Conservation (phyloP, 2,113 vertebrate genomes). For the Dendrocopos noguchii region DNA sequence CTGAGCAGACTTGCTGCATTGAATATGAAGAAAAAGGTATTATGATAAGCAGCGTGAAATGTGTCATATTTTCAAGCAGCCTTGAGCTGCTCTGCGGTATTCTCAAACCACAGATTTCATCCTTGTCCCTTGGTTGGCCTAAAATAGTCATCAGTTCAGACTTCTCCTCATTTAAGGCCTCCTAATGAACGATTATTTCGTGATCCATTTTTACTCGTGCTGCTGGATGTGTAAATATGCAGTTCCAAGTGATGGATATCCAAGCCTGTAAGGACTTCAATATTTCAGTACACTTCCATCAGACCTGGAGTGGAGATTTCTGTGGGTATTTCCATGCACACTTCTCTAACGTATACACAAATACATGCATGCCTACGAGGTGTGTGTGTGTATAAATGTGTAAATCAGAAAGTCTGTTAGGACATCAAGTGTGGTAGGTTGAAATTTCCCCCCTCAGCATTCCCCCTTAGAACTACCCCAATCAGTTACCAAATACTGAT, state of each 20-base stretch:
- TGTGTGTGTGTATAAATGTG: background rate
- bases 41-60: background rate
- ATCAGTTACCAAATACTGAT: background rate
- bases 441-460: no score
- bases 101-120: background rate
- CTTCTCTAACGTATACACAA: background rate
- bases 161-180: background rate
- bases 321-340: background rate
- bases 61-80: background rate
- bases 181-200: conserved; percentile 21
- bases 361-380: background rate
- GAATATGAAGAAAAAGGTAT: conserved; percentile 16
- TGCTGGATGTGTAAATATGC: conserved; percentile 3
- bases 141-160: conserved; percentile 21
- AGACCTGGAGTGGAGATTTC: background rate
- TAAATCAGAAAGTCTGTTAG: background rate
- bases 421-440: no score
- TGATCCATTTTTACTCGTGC: background rate
- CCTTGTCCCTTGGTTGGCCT: background rate
- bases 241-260: background rate
- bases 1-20: background rate
- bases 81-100: background rate
- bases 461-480: no score
- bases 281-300: conserved; percentile 6
- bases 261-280: background rate